A percentile compares a stretch with the other conserved stretches of the same genome.
Evolutionary conservation across 2,113 vertebrate species (phyloP).

Genomic region (Hemichromis elongatus): DNA sequence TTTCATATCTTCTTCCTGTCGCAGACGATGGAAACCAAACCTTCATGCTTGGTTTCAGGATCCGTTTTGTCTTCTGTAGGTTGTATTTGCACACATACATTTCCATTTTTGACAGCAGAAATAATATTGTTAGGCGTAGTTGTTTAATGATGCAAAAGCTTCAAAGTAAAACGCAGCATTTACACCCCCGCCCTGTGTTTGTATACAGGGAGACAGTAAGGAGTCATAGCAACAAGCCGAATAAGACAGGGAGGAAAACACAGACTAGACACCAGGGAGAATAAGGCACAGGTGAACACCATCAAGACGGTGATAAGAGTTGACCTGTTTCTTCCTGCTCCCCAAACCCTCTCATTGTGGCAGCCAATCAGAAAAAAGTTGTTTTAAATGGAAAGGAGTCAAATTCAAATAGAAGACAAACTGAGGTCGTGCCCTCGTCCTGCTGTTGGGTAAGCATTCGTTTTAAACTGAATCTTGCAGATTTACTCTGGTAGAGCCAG

Average conservation of each 20-base stretch:
- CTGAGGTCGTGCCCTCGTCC: rapidly evolving
- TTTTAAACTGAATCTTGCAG: not conserved
- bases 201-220: rapidly evolving
- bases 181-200: too few species aligned
- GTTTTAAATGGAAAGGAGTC: not conserved
- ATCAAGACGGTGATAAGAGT: rapidly evolving
- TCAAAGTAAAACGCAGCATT: not conserved
- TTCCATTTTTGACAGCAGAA: too few species aligned
- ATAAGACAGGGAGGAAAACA: not conserved
- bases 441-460: not conserved
- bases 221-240: not conserved
- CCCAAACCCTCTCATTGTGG: not conserved
- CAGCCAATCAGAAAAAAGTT: not conserved
- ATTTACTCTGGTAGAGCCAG: not conserved
- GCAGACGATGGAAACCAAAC: not conserved
- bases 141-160: not conserved
- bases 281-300: not conserved
- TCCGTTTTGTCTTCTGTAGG: too few species aligned
- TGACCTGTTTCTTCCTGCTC: not conserved
- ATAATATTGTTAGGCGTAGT: too few species aligned
- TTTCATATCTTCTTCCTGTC: not conserved
- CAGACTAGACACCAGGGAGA: not conserved
- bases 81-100: too few species aligned
- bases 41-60: too few species aligned
- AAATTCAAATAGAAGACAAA: not conserved